Evolutionary conservation across 2,888 invertebrate genomes (phyloP).

Genomic region (Patella caerulea): DNA sequence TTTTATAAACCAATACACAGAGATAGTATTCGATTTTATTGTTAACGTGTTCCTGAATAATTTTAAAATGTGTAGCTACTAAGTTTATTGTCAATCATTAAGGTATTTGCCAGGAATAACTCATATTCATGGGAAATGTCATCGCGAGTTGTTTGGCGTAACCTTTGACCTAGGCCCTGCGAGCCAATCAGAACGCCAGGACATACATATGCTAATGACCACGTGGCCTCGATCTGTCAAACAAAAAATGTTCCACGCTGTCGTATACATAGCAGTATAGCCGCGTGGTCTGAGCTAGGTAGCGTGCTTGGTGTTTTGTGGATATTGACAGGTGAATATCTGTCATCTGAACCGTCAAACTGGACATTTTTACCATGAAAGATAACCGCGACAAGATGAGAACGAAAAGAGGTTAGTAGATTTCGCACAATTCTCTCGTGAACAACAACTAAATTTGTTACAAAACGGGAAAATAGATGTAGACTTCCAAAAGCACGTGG

Average conservation of each 20-base stretch:
- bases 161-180: slow-evolving; percentile 19
- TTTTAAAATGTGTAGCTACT: background rate
- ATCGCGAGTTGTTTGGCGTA: slow-evolving; percentile 16
- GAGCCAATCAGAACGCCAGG: slow-evolving; percentile 23
- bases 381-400: slow-evolving; percentile 38
- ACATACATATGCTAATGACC: slow-evolving; percentile 38
- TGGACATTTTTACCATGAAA: slow-evolving; percentile 10
- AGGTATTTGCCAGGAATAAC: background rate
- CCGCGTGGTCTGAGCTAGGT: slow-evolving; percentile 41
- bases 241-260: slow-evolving; percentile 41
- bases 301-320: background rate
- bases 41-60: no score
- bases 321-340: slow-evolving; percentile 14
- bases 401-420: slow-evolving; percentile 49
- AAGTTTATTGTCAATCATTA: background rate
- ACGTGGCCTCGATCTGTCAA: slow-evolving; percentile 59
- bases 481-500: slow-evolving; percentile 36
- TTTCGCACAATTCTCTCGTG: no score
- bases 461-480: no score
- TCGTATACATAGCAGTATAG: slow-evolving; percentile 34
- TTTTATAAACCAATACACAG: background rate
- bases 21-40: no score
- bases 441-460: no score
- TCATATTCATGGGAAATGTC: slow-evolving; percentile 19
- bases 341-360: slow-evolving; percentile 14